These are phyloP conservation scores for Odontesthes bonariensis DNA, from an alignment of 2,113 vertebrate species.

Conservation along the genomic window DNA sequence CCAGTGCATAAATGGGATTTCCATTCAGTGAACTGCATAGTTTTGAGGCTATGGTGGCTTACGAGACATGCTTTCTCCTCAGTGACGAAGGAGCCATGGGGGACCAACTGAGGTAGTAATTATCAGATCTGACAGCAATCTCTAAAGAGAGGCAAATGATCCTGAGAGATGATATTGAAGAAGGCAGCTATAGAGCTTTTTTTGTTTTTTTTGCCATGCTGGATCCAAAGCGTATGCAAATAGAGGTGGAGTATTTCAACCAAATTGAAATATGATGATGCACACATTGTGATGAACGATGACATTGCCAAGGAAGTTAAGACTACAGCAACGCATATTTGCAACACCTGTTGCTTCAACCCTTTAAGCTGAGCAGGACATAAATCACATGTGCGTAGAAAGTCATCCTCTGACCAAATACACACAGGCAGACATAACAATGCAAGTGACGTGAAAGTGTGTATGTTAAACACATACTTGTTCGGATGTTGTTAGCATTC, in stretches of 20 bases:
- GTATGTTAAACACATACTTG: neutral
- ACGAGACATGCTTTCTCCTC: neutral
- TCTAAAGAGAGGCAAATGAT: slow-evolving; percentile 8
- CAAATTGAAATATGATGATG: neutral
- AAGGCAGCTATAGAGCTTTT: neutral
- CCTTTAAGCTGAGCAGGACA: neutral
- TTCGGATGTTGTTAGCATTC: neutral
- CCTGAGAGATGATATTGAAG: neutral
- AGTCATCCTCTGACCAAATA: neutral
- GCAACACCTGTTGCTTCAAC: neutral
- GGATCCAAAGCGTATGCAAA: neutral
- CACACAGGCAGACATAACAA: neutral
- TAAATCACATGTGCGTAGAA: neutral
- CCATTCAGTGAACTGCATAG: slow-evolving; percentile 39
- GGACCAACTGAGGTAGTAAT: slow-evolving; percentile 21
- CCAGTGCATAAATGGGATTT: slow-evolving; percentile 47
- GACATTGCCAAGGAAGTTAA: neutral
- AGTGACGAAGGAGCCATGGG: slow-evolving; percentile 8
- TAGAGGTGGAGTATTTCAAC: no score
- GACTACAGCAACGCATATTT: no score
- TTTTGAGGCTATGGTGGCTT: neutral
- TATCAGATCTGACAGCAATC: slow-evolving; percentile 16
- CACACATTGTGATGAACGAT: neutral
- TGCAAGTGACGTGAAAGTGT: neutral
- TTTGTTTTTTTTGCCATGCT: neutral